Conservation (phyloP, 2,888 invertebrate species). For the Drosophila kanekoi region DNA sequence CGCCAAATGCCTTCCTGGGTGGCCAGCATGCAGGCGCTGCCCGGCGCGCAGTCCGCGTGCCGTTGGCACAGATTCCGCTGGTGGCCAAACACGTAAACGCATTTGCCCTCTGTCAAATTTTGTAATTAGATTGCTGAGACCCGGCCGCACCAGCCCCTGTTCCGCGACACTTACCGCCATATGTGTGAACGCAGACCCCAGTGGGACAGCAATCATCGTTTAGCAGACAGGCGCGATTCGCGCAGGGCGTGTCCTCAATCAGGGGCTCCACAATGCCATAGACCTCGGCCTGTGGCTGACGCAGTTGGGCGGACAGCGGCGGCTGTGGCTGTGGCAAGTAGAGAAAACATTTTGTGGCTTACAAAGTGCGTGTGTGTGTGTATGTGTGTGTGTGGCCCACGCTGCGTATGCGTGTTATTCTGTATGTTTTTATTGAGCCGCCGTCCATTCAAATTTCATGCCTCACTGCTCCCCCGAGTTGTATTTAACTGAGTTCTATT, state of each 20-base stretch:
- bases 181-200: constrained; percentile 87
- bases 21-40: constrained; percentile 90
- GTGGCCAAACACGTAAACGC: constrained; percentile 89
- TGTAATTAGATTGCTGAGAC: constrained; percentile 2
- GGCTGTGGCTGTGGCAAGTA: constrained; percentile 36
- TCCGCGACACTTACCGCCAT: constrained; percentile 82
- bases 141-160: no score
- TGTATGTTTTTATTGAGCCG: background rate
- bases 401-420: constrained; percentile 19
- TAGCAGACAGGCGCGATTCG: constrained; percentile 90
- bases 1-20: constrained; percentile 87
- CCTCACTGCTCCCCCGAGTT: background rate
- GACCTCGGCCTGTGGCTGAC: constrained; percentile 69
- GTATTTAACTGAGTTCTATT: background rate
- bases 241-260: constrained; percentile 90
- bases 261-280: constrained; percentile 85
- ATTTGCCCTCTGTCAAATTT: constrained; percentile 86
- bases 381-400: constrained; percentile 8
- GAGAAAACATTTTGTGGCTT: constrained; percentile 12
- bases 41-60: constrained; percentile 94
- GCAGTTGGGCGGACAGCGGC: constrained; percentile 38
- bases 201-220: constrained; percentile 95
- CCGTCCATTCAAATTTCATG: constrained; percentile 15
- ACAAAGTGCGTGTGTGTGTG: constrained; percentile 26
- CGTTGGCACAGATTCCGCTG: constrained; percentile 93